phyloP scores from a whole-genome alignment of 2,888 invertebrate species.

The Lasioglossum calceatum region DNA sequence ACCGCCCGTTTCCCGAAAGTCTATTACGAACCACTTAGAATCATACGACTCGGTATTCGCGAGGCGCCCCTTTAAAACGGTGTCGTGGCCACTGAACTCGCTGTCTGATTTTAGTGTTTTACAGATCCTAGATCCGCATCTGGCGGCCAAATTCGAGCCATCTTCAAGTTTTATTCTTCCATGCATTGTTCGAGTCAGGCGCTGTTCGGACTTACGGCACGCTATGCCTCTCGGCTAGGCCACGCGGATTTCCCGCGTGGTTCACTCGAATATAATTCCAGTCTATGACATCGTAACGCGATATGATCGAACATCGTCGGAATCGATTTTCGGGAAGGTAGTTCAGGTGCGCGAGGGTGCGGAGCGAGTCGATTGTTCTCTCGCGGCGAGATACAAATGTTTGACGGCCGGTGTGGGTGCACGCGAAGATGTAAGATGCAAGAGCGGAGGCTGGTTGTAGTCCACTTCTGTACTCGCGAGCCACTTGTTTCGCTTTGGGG shows the following conservation, averaged over 20 bases:
- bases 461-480: conserved; percentile 56
- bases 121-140: too few relatives aligned
- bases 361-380: neutral
- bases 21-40: conserved; percentile 73
- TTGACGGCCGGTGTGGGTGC: neutral
- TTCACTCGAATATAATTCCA: too few relatives aligned
- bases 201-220: too few relatives aligned
- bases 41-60: conserved; percentile 65
- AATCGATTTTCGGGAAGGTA: neutral
- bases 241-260: too few relatives aligned
- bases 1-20: conserved; percentile 72
- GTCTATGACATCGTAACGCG: too few relatives aligned
- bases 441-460: neutral
- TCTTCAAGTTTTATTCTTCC: too few relatives aligned
- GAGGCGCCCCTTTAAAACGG: conserved; percentile 41
- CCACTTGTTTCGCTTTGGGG: conserved; percentile 53
- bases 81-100: conserved; percentile 58
- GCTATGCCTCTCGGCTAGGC: too few relatives aligned
- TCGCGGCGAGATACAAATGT: neutral
- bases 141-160: too few relatives aligned
- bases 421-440: conserved; percentile 9
- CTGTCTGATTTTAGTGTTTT: neutral
- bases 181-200: too few relatives aligned
- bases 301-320: neutral
- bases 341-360: neutral